Evolutionary conservation across 2,888 invertebrate species (phyloP), one percentile per base, ranked within the genome.

Genomic region (Hydroisotoma schaefferi): DNA sequence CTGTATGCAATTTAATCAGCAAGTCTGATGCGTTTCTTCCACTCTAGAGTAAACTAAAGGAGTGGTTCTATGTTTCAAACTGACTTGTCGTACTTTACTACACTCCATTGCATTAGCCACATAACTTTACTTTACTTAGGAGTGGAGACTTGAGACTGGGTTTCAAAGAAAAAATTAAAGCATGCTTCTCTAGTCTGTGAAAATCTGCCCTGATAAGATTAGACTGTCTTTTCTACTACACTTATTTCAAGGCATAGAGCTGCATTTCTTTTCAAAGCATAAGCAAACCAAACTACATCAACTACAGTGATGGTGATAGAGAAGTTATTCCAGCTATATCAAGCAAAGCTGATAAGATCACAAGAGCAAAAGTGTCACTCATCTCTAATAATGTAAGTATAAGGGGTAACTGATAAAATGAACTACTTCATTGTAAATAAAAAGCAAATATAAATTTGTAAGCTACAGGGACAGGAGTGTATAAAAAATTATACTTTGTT

Each of bases 141-240:
- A n/a, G 15, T 33, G 33, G 15, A 33, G 33, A 15, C 8, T 15
- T 33, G 33, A 33, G 15, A 8, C 33, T 15, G 15, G 33, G 8
- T 15, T 33, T 10, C 40, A 18, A n/a, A n/a, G n/a, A n/a, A n/a
- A n/a, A n/a, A 8, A 18, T 40, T 15, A 18, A 18, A 40, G 20
- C 8, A 40, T 40, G 5, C 40, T 20, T 40, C 40, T 40, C 40
- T 18, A 40, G 40, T 40, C 40, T 20, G 5, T 20, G n/a, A 40
- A 40, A 40, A 40, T 40, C 40, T 20, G 8, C 40, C n/a, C n/a
- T 40, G 40, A 40, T 40, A 40, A 40, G 40, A 40, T 40, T 40
- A 40, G n/a, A 40, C 20, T 40, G 40, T 40, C 40, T 20, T 20
- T 40, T 40, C 40, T 20, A 4, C 15, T 40, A n/a, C n/a, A n/a